Base-by-base conservation (phyloP, 1,140 invertebrate genomes). In the Rhyzopertha dominica region DNA sequence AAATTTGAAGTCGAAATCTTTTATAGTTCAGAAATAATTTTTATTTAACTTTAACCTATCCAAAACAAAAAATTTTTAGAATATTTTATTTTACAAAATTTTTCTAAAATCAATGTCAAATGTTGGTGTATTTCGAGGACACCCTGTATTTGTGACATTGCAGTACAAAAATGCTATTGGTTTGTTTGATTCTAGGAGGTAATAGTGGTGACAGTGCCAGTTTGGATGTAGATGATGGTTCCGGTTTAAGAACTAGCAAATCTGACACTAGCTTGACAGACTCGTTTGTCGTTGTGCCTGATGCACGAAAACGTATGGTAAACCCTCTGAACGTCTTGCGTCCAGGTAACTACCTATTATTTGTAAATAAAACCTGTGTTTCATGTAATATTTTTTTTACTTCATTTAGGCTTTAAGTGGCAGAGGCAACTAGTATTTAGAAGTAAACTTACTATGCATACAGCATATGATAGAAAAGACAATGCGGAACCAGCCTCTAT, bases 371-470 rank as follows among this genome's bases (percentile, higher is more conserved):
- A 4, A 38, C 25, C 22, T n/a, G 23, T 35, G 24, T 25, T 22
- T 18, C 10, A 32, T 24, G 8, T 31, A 38, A 12, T 14, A 1
- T 37, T 28, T 29, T n/a, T 39, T 30, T 19, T 5, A 20, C 16
- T 7, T 45, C 17, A 32, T 62, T 14, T 59, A 80, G 86, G 85
- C 30, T 89, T 90, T 62, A 84, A 86, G 53, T 98, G 94, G 95
- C 80, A 87, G 65, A 79, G 91, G 51, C 89, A 95, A 64, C 74
- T 98, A 38, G 84, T 96, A 35, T 93, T 98, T 65, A 78, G 94
- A 58, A 94, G 91, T 59, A 96, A 98, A 73, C 73, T 99, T 45
- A 98, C 95, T 10, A 98, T 98, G 93, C 95, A 99, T 66, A 99
- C 95, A 47, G 95, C 95, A 19, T 99, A 92, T 66, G 93, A 97